Percentiles rank a stretch among this genome's conserved stretches.
phyloP scores from a whole-genome alignment of 1,140 invertebrate species.

The Anastrepha ludens region DNA sequence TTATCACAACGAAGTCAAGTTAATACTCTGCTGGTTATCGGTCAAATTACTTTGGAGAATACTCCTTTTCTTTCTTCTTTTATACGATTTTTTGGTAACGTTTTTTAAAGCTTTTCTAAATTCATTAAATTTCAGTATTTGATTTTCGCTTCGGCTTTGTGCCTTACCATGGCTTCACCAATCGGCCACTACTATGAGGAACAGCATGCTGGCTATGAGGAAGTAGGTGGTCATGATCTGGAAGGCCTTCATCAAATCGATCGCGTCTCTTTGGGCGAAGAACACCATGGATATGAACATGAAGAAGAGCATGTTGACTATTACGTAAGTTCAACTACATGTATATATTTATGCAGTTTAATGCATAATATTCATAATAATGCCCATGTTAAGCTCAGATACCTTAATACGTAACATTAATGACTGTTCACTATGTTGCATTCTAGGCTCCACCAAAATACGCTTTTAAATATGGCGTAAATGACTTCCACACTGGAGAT shows the following conservation, averaged over 20 bases:
- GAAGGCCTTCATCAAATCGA: conserved; percentile 68
- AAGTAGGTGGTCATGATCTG: conserved; percentile 65
- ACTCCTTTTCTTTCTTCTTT: no score
- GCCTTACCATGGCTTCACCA: conserved; percentile 70
- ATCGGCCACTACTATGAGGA: conserved; percentile 71
- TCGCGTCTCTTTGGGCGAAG: conserved; percentile 69
- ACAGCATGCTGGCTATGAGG: conserved; percentile 66
- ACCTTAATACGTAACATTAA: no score
- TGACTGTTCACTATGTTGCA: background rate
- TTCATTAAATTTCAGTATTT: conserved; percentile 63
- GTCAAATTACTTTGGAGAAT: no score
- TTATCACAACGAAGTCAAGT: no score
- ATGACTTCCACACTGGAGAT: conserved; percentile 77
- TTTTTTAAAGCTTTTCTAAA: background rate
- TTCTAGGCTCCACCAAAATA: conserved; percentile 75
- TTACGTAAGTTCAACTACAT: conserved; percentile 67
- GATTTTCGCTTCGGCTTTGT: conserved; percentile 71
- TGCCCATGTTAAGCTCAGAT: no score
- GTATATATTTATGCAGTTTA: background rate
- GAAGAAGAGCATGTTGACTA: conserved; percentile 73
- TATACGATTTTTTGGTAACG: background rate
- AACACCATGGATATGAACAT: conserved; percentile 66
- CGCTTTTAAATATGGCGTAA: conserved; percentile 76
- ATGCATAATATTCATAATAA: background rate
- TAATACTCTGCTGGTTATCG: no score